A percentile compares a stretch with the other conserved stretches of the same genome.
These are phyloP conservation scores for Aleiodes alternator DNA, from an alignment of 2,888 invertebrate species.

Conservation along the genomic window DNA sequence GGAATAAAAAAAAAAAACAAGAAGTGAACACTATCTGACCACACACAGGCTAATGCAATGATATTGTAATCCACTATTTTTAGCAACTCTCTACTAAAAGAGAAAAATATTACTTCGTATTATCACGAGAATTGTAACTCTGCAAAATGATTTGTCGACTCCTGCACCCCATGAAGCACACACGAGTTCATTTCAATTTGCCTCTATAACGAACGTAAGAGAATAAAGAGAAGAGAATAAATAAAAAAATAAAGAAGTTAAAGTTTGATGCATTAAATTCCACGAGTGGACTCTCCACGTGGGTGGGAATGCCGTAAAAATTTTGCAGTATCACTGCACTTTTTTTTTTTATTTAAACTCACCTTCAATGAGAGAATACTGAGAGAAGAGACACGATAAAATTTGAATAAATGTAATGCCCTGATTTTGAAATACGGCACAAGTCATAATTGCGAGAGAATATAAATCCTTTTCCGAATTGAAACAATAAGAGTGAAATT, in stretches of 20 bases:
- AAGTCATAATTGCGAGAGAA: slow-evolving; percentile 55
- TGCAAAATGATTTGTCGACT: slow-evolving; percentile 8
- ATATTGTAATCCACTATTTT: too few relatives aligned
- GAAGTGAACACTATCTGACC: too few relatives aligned
- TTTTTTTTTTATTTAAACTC: slow-evolving; percentile 22
- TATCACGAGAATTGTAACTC: too few relatives aligned
- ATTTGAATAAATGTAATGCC: slow-evolving; percentile 57
- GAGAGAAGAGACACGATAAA: slow-evolving; percentile 44
- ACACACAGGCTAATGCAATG: too few relatives aligned
- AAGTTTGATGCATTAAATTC: slow-evolving; percentile 52
- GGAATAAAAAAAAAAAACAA: too few relatives aligned
- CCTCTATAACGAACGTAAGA: slow-evolving; percentile 40
- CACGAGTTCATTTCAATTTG: slow-evolving; percentile 58
- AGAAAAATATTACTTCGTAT: too few relatives aligned
- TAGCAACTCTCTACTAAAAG: not conserved
- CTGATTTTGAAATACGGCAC: slow-evolving; percentile 55
- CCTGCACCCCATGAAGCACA: slow-evolving; percentile 14
- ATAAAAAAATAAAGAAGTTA: slow-evolving; percentile 53
- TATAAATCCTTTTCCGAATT: slow-evolving; percentile 56
- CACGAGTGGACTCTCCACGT: slow-evolving; percentile 52
- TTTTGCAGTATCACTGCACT: slow-evolving; percentile 12
- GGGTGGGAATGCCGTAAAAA: slow-evolving; percentile 55
- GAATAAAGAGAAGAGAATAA: slow-evolving; percentile 32
- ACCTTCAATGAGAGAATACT: not conserved
- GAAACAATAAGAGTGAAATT: slow-evolving; percentile 13